Percentiles rank a stretch among this genome's conserved stretches.
Evolutionary conservation across 2,888 invertebrate species (phyloP).

Genomic region (Silvanus unidentatus): DNA sequence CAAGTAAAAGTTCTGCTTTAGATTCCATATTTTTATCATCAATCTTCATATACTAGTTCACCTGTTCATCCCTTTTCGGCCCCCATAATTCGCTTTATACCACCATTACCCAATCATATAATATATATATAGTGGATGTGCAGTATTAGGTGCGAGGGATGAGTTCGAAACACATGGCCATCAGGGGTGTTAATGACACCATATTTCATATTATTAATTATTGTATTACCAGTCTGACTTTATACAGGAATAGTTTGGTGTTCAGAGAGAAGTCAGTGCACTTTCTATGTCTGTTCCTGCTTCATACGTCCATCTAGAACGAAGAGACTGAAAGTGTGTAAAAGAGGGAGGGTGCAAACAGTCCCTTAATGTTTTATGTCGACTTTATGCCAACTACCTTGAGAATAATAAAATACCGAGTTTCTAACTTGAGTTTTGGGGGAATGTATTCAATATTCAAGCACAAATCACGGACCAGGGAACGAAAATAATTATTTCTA

Average conservation of each 20-base stretch:
- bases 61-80: slow-evolving; percentile 27
- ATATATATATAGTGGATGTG: too few relatives aligned
- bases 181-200: slow-evolving; percentile 41
- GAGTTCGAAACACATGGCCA: slow-evolving; percentile 38
- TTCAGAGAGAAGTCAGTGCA: not conserved
- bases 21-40: slow-evolving; percentile 33
- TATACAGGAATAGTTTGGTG: too few relatives aligned
- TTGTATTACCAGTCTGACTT: slow-evolving; percentile 18
- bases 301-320: too few relatives aligned
- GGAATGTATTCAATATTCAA: slow-evolving; percentile 1
- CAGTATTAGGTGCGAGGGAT: slow-evolving; percentile 13
- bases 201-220: slow-evolving; percentile 43
- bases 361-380: slow-evolving; percentile 7
- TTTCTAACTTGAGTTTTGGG: not conserved
- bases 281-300: not conserved
- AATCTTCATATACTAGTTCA: slow-evolving; percentile 36
- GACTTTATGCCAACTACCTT: slow-evolving; percentile 4
- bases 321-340: too few relatives aligned
- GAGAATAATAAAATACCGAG: slow-evolving; percentile 6
- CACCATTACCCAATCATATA: slow-evolving; percentile 2
- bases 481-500: too few relatives aligned
- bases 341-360: slow-evolving; percentile 5
- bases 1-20: slow-evolving; percentile 21
- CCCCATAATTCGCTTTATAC: slow-evolving; percentile 17
- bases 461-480: not conserved